Evolutionary conservation across 2,113 vertebrate species (phyloP).

Genomic region (Ellobius talpinus): DNA sequence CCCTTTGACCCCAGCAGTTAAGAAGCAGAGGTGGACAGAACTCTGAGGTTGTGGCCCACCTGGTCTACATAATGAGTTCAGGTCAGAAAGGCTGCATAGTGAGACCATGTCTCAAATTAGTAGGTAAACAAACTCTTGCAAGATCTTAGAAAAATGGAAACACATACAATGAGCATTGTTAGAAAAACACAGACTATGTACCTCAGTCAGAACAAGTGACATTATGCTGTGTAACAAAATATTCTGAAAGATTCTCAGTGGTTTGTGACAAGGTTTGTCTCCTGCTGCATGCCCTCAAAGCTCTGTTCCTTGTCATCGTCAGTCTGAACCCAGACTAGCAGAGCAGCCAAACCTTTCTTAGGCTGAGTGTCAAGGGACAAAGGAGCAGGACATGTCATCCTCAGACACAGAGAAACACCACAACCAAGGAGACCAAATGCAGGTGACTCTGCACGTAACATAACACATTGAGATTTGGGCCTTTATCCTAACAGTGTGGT

Average conservation of each 20-base stretch:
- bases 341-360: neutral
- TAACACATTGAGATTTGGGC: neutral
- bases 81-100: neutral
- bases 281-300: neutral
- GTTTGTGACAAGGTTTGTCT: neutral
- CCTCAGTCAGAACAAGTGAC: neutral
- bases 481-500: neutral
- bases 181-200: neutral
- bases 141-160: slow-evolving; percentile 40
- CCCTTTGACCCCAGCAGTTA: neutral
- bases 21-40: neutral
- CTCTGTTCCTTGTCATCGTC: neutral
- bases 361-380: neutral
- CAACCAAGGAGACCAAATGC: neutral
- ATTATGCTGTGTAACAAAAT: neutral
- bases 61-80: neutral
- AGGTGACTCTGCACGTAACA: neutral
- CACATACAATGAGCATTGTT: neutral
- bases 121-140: neutral
- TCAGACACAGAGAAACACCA: neutral
- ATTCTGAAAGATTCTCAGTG: neutral
- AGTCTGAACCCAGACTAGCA: neutral
- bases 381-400: neutral
- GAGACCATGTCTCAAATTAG: neutral
- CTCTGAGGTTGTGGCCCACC: neutral